Base-by-base conservation (phyloP, 2,113 vertebrate genomes). In the Scatophagus argus region DNA sequence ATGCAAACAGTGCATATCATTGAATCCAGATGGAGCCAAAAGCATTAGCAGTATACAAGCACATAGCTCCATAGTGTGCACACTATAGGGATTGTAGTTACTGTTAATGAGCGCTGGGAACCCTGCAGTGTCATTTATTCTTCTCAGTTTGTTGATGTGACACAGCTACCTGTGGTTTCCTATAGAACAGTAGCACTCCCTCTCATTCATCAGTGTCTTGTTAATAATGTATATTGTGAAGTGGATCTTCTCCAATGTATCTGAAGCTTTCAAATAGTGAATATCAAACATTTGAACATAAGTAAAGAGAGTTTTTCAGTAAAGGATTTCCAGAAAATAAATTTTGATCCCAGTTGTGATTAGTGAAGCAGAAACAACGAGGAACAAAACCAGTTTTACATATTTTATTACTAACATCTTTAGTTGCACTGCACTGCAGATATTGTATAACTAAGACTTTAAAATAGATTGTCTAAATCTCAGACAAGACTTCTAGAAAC, bases 21-120 rank as follows among this genome's bases (percentile, higher is more conserved):
- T 85, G 52, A 85, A 89, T 86, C 84, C 63, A 71, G 66, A 87
- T 39, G 41, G 21, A 54, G 6, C 23, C 27, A 27, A 51, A 71
- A 64, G 74, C 38, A 61, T 56, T 43, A 29, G 7, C 16, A n/a
- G 19, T 34, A 64, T 29, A 36, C 8, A 12, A 21, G 47, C 34
- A 77, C n/a, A 34, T 5, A 27, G 16, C 31, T 63, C 34, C 46
- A 34, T 10, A 32, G 36, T 39, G 75, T 43, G 43, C 52, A 34
- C 23, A 19, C 77, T 71, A 23, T 29, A 62, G 32, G 23, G 29
- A 31, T 31, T 77, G 61, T 44, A 60, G 43, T 59, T 70, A 27
- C 1, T 73, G 73, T 80, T 86, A 82, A 75, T 79, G 46, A 88
- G 74, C 70, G 13, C 11, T 56, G 54, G 47, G 70, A 72, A 5